These are phyloP conservation scores for Philopedon plagiatum DNA, from an alignment of 2,888 invertebrate species.

Conservation along the genomic window DNA sequence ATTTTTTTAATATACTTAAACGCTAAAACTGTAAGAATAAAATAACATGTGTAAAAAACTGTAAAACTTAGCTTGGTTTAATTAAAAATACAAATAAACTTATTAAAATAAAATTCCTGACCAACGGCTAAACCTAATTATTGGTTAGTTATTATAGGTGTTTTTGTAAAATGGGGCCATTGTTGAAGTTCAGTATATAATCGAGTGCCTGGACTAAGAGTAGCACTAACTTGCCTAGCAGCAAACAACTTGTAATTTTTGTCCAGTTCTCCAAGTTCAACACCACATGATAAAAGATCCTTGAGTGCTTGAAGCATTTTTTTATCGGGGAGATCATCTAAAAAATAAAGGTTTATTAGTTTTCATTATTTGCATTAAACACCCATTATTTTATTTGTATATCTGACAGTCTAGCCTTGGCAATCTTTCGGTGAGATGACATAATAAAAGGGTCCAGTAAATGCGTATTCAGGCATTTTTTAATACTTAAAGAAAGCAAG, in stretches of 20 bases:
- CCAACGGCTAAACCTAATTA: not conserved
- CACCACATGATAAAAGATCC: conserved; percentile 70
- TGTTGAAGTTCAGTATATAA: conserved; percentile 70
- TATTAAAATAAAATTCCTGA: not conserved
- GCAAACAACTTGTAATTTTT: conserved; percentile 71
- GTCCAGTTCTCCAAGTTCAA: conserved; percentile 67
- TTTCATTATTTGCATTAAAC: too few relatives aligned
- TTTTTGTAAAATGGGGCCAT: conserved; percentile 68
- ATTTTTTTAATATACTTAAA: too few relatives aligned
- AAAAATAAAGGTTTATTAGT: conserved; percentile 43
- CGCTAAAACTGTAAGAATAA: too few relatives aligned
- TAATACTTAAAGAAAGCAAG: too few relatives aligned
- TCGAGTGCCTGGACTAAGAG: conserved; percentile 72
- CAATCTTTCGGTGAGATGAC: too few relatives aligned
- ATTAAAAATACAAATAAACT: too few relatives aligned
- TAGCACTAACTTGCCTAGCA: conserved; percentile 71
- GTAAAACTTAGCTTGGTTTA: too few relatives aligned
- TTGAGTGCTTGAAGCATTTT: conserved; percentile 69
- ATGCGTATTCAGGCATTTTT: too few relatives aligned
- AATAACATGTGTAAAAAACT: too few relatives aligned
- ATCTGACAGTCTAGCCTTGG: too few relatives aligned
- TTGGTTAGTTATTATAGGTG: conserved; percentile 44
- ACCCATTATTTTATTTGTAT: not conserved
- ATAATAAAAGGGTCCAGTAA: too few relatives aligned
- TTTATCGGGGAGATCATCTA: conserved; percentile 68